Evolutionary conservation across 2,888 invertebrate species (phyloP).

Genomic region (Andrena minutula): DNA sequence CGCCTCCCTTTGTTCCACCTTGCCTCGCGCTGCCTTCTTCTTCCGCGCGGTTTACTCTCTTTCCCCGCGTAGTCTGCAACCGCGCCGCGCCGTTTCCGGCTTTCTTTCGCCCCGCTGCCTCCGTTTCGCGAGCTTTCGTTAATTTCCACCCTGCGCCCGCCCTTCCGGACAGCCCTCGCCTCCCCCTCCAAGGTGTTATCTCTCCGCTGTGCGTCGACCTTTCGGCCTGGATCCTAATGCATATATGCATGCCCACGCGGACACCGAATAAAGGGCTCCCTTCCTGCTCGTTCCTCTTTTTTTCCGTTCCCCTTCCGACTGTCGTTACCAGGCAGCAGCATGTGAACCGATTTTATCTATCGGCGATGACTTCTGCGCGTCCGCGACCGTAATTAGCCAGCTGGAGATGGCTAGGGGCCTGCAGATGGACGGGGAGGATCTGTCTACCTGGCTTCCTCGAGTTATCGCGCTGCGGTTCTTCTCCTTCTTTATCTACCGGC

Average conservation of each 20-base stretch:
- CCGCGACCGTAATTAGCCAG: slow-evolving; percentile 37
- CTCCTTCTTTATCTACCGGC: not conserved
- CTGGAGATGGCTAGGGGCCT: slow-evolving; percentile 15
- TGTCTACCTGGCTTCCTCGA: slow-evolving; percentile 14
- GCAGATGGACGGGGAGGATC: not conserved
- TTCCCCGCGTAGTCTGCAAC: not conserved
- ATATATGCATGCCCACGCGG: slow-evolving; percentile 48
- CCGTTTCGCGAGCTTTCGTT: slow-evolving; percentile 43
- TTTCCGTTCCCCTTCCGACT: slow-evolving; percentile 1
- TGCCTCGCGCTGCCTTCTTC: slow-evolving; percentile 16
- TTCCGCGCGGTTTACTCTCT: not conserved
- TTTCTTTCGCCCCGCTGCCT: not conserved
- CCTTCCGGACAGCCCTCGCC: not conserved
- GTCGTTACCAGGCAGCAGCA: slow-evolving; percentile 18
- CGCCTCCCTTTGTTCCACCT: slow-evolving; percentile 30
- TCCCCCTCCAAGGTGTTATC: slow-evolving; percentile 33
- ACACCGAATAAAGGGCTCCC: slow-evolving; percentile 35
- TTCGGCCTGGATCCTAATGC: slow-evolving; percentile 52
- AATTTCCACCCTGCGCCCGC: slow-evolving; percentile 36
- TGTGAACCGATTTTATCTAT: slow-evolving; percentile 58
- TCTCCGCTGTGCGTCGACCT: slow-evolving; percentile 53
- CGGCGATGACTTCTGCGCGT: slow-evolving; percentile 40
- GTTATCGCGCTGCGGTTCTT: not conserved
- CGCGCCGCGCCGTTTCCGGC: not conserved
- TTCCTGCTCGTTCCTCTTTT: slow-evolving; percentile 1